A percentile compares a stretch with the other conserved stretches of the same genome.
Conservation (phyloP, 2,888 invertebrate species). For the Lasius fuliginosus region DNA sequence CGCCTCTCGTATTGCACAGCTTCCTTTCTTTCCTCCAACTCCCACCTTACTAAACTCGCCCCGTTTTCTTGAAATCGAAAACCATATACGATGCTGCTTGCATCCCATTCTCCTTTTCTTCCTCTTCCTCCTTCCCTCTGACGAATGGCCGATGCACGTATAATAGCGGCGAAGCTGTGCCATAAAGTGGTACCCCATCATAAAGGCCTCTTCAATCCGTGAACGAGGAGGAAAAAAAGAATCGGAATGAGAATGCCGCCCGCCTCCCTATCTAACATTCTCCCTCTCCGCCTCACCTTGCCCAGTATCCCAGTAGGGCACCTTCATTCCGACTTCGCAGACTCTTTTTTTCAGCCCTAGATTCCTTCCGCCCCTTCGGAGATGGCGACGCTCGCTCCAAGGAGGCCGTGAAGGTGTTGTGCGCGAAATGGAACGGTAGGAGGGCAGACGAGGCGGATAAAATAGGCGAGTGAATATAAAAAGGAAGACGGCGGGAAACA, state of each 20-base stretch:
- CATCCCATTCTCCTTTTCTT: constrained; percentile 23
- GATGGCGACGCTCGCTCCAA: constrained; percentile 46
- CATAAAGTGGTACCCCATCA: constrained; percentile 82
- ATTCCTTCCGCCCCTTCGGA: neutral
- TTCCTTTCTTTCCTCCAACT: constrained; percentile 27
- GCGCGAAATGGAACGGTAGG: constrained; percentile 23
- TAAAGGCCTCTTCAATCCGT: constrained; percentile 83
- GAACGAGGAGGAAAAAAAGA: constrained; percentile 79
- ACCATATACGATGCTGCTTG: constrained; percentile 54
- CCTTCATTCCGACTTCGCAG: constrained; percentile 35
- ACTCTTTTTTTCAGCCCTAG: constrained; percentile 23
- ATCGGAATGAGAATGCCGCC: constrained; percentile 80
- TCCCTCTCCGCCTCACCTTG: constrained; percentile 18
- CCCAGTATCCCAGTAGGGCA: constrained; percentile 3
- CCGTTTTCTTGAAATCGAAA: constrained; percentile 49
- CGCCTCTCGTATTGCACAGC: constrained; percentile 5
- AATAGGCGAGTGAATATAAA: constrained; percentile 42
- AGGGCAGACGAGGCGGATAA: constrained; percentile 7
- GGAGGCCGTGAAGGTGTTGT: constrained; percentile 62
- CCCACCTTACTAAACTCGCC: constrained; percentile 15
- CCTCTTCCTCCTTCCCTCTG: neutral
- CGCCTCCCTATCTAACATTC: constrained; percentile 54
- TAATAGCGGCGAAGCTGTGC: constrained; percentile 80
- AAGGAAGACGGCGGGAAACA: constrained; percentile 68
- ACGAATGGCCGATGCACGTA: constrained; percentile 81